Evolutionary conservation across 2,888 invertebrate genomes (phyloP).

Genomic region (Acanthosoma haemorrhoidale): DNA sequence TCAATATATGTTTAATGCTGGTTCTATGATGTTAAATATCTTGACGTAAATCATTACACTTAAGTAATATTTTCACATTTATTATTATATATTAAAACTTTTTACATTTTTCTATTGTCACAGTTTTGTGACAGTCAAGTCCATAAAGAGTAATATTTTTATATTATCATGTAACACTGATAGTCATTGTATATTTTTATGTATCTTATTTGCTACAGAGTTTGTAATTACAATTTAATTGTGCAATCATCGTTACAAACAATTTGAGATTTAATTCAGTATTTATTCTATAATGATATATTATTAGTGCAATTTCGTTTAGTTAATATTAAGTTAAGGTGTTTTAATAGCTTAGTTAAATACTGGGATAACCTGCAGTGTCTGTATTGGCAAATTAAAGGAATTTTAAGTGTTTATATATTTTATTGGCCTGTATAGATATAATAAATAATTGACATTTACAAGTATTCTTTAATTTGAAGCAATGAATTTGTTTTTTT

Average conservation of each 20-base stretch:
- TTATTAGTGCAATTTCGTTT: neutral
- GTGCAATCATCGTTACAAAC: constrained; percentile 1
- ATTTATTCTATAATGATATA: neutral
- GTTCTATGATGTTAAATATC: too few species aligned
- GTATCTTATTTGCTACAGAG: neutral
- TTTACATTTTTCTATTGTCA: constrained; percentile 8
- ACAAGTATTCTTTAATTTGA: too few species aligned
- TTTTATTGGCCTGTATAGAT: neutral
- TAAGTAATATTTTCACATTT: constrained; percentile 1
- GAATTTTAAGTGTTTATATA: constrained; percentile 8
- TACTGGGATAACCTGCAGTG: neutral
- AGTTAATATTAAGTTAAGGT: neutral
- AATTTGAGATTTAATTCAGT: neutral
- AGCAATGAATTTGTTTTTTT: too few species aligned
- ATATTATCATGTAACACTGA: neutral
- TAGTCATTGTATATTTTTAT: constrained; percentile 7
- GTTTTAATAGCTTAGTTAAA: neutral
- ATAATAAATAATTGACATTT: too few species aligned
- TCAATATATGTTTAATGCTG: too few species aligned
- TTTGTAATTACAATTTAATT: neutral
- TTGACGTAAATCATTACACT: neutral
- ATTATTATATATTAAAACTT: neutral
- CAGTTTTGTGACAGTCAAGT: neutral
- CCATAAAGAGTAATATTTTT: constrained; percentile 7
- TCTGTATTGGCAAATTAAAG: neutral